Base-by-base conservation (phyloP, 1,140 invertebrate genomes). In the Pogonomyrmex californicus region DNA sequence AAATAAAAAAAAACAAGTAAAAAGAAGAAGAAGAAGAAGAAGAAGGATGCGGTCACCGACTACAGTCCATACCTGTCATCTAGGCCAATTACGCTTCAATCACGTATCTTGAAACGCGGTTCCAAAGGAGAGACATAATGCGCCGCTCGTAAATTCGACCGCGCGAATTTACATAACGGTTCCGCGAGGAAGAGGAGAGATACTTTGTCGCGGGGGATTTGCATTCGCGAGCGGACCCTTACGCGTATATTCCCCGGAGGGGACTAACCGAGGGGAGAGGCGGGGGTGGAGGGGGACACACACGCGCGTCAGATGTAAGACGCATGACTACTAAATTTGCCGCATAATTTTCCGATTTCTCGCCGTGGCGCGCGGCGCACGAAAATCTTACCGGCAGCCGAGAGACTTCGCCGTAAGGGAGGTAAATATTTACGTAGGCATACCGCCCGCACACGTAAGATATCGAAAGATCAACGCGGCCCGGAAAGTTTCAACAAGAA, bases 321-420 rank as follows among this genome's bases (percentile, higher is more conserved):
- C 41, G 54, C 68, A 23, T 14, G 79, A 49, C 54, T 75, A 47
- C 51, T 49, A 75, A 75, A 83, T 49, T 49, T 33, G n/a, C 54
- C 79, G 41, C 60, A 73, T 62, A 60, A 73, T 83, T 83, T 73
- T 17, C n/a, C 44, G 79, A 83, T 83, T 83, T 75, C 79, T 71
- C 12, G 30, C 41, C 14, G 23, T 23, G 23, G 23, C 23, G 23
- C 23, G 23, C 23, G 66, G 41, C 17, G 12, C 12, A 36, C 38
- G 54, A 49, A 73, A 73, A 75, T 83, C 54, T 73, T 36, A 44
- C 44, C 70, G 68, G 60, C 58, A 70, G 49, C 23, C 71, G 47
- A 77, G 41, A 49, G 23, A 58, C 47, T 78, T 54, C 70, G 70
- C 73, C 82, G 44, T 65, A 41, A 23, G 49, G 47, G 33, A 85